phyloP scores from a whole-genome alignment of 2,888 invertebrate genomes.

The Candidula unifasciata region DNA sequence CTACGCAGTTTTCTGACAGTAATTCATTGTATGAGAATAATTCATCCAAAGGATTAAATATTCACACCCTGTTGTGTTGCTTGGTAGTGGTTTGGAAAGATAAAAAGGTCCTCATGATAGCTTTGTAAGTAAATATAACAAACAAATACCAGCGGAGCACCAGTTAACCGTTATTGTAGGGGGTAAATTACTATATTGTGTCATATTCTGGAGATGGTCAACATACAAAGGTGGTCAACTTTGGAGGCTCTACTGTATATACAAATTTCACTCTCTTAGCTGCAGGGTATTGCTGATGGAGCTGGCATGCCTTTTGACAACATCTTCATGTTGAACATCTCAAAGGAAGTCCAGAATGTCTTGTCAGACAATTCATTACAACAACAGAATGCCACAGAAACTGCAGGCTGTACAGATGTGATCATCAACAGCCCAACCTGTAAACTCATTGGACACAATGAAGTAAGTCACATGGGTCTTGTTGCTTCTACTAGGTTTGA shows the following conservation, averaged over 20 bases:
- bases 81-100: no score
- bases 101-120: no score
- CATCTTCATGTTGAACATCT: slow-evolving; percentile 57
- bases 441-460: slow-evolving; percentile 47
- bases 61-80: no score
- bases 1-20: no score
- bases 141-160: no score
- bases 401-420: slow-evolving; percentile 60
- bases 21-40: no score
- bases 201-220: no score
- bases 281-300: slow-evolving; percentile 62
- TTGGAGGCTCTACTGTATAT: no score
- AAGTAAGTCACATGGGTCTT: slow-evolving; percentile 26
- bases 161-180: background rate
- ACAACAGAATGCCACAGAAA: slow-evolving; percentile 5
- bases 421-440: slow-evolving; percentile 55
- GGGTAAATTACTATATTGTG: no score
- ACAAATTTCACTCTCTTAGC: background rate
- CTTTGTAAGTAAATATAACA: no score
- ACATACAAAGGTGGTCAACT: no score
- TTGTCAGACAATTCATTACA: slow-evolving; percentile 19
- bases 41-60: no score
- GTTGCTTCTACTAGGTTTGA: slow-evolving; percentile 32
- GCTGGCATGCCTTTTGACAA: slow-evolving; percentile 58
- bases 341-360: slow-evolving; percentile 57